Conservation (phyloP, 2,888 invertebrate species). For the Caenorhabditis zanzibari region DNA sequence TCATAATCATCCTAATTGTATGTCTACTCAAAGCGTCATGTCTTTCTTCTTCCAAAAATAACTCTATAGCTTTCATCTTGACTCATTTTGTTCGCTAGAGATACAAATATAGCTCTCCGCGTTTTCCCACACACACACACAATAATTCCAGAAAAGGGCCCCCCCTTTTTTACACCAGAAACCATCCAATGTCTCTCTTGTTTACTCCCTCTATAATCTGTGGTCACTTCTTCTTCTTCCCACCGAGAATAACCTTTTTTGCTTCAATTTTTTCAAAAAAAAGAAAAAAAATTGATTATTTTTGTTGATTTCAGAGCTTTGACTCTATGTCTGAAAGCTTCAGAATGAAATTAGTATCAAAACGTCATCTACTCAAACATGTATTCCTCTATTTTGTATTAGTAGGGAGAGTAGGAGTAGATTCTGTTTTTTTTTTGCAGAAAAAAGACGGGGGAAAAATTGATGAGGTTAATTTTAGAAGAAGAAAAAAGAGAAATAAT, state of each 20-base stretch:
- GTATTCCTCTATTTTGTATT: slow-evolving; percentile 27
- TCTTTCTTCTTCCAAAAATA: not conserved
- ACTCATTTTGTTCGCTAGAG: not conserved
- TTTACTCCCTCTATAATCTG: slow-evolving; percentile 19
- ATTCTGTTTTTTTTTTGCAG: no score
- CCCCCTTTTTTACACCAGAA: slow-evolving; percentile 13
- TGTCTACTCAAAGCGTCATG: not conserved
- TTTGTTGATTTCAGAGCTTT: not conserved
- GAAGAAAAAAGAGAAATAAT: no score
- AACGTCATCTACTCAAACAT: slow-evolving; percentile 59
- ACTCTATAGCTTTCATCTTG: not conserved
- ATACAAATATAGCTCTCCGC: not conserved
- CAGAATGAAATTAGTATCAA: slow-evolving; percentile 39
- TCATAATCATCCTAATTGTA: not conserved
- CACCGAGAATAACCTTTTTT: not conserved
- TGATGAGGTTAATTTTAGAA: no score
- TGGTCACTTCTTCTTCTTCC: slow-evolving; percentile 32
- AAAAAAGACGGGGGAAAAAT: not conserved
- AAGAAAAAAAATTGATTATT: no score
- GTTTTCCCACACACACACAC: not conserved
- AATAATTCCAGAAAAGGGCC: not conserved
- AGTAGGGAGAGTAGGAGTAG: not conserved
- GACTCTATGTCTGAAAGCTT: slow-evolving; percentile 8
- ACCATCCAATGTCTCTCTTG: slow-evolving; percentile 1
- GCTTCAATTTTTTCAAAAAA: no score